These are phyloP conservation scores for Pelmatolapia mariae DNA, from an alignment of 2,113 vertebrate species.

Conservation along the genomic window DNA sequence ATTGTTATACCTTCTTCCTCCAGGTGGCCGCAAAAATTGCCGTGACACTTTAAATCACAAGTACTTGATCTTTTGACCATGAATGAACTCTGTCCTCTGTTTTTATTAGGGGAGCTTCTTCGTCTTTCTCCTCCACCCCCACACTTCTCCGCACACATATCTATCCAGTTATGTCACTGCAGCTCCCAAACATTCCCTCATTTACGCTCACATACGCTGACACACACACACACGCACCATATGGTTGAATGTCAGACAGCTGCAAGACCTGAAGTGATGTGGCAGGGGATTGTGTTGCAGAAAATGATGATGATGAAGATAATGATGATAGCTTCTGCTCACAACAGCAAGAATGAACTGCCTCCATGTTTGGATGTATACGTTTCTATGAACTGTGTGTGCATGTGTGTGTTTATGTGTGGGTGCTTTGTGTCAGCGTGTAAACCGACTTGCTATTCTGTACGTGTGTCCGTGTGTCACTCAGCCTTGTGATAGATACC, in stretches of 20 bases:
- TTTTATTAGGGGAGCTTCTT: background rate
- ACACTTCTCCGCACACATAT: background rate
- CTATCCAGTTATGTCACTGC: background rate
- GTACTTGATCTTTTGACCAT: background rate
- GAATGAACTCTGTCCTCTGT: background rate
- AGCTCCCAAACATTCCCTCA: background rate
- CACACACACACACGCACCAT: slow-evolving; percentile 9
- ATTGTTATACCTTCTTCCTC: background rate
- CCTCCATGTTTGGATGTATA: background rate
- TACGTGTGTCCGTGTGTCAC: slow-evolving; percentile 45
- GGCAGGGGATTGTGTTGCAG: background rate
- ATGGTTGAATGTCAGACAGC: slow-evolving; percentile 44
- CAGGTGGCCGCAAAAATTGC: background rate
- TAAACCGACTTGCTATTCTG: slow-evolving; percentile 31
- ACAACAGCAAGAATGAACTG: background rate
- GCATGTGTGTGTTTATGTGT: background rate
- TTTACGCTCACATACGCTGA: background rate
- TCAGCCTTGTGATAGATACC: slow-evolving; percentile 31
- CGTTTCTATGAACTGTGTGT: background rate
- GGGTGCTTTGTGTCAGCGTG: slow-evolving; percentile 18
- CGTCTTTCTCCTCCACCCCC: background rate
- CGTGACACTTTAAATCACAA: background rate
- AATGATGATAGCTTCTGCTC: background rate
- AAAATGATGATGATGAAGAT: slow-evolving; percentile 12
- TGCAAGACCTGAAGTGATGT: slow-evolving; percentile 26